A percentile compares a stretch with the other conserved stretches of the same genome.
Conservation (phyloP, 2,113 vertebrate species). For the Zosterops hypoxanthus region DNA sequence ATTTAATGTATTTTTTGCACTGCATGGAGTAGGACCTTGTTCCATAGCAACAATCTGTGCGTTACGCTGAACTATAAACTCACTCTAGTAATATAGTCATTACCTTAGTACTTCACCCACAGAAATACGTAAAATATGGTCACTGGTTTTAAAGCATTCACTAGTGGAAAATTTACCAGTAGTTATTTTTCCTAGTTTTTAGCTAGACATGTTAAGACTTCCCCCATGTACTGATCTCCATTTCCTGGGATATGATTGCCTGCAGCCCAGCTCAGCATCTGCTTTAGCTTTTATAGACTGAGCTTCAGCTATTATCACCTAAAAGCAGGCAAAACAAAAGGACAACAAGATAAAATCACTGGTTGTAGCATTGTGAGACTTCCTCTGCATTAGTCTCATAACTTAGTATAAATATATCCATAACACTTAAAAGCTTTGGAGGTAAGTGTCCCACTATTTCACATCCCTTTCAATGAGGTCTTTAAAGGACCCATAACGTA, state of each 20-base stretch:
- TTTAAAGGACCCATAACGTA: neutral
- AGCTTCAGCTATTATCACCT: neutral
- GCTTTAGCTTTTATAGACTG: neutral
- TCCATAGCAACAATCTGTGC: neutral
- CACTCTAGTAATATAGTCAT: neutral
- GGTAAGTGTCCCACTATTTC: neutral
- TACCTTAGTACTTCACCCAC: neutral
- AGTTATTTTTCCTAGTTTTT: neutral
- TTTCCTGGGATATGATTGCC: neutral
- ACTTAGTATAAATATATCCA: neutral
- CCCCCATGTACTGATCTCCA: neutral
- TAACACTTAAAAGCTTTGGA: neutral
- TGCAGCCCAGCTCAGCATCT: neutral
- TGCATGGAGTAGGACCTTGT: neutral
- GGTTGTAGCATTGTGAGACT: neutral
- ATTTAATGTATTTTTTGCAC: neutral
- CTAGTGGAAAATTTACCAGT: neutral
- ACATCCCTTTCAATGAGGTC: neutral
- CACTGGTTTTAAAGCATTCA: neutral
- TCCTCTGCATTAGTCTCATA: neutral
- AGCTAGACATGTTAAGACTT: neutral
- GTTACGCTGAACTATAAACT: neutral
- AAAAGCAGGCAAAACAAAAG: neutral
- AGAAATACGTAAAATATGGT: neutral
- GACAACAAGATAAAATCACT: neutral